Percentiles rank a stretch among this genome's conserved stretches.
These are phyloP conservation scores for Pseudococcus jackbeardsleyi DNA, from an alignment of 2,888 invertebrate genomes.

Conservation along the genomic window DNA sequence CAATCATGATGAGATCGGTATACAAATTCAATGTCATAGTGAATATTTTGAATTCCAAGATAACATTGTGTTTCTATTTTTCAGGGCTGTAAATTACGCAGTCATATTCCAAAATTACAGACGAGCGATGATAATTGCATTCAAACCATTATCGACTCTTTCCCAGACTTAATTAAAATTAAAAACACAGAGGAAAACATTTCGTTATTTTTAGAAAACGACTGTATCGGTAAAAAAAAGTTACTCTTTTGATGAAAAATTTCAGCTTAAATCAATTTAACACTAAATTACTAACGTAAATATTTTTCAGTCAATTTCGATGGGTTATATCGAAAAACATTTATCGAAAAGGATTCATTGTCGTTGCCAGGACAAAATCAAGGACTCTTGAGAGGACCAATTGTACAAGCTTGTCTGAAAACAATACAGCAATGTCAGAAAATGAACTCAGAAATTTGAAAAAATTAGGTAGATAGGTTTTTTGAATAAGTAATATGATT, in stretches of 20 bases:
- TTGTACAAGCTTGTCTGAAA: slow-evolving; percentile 49
- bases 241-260: neutral
- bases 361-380: neutral
- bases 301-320: slow-evolving; percentile 55
- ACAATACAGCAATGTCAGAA: slow-evolving; percentile 53
- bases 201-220: slow-evolving; percentile 34
- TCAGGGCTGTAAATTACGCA: slow-evolving; percentile 66
- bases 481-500: no score
- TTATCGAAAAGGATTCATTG: slow-evolving; percentile 37
- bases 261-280: neutral
- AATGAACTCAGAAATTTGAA: neutral
- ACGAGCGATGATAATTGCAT: slow-evolving; percentile 58
- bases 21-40: slow-evolving; percentile 67
- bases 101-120: slow-evolving; percentile 65
- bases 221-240: slow-evolving; percentile 42
- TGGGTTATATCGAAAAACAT: slow-evolving; percentile 48
- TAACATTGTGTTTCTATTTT: neutral
- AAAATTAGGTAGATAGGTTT: neutral
- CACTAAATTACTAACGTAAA: neutral
- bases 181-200: slow-evolving; percentile 56
- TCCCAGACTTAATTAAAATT: slow-evolving; percentile 60
- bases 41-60: neutral
- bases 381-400: slow-evolving; percentile 51
- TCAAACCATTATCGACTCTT: slow-evolving; percentile 60
- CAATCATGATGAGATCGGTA: slow-evolving; percentile 76